Percentiles rank a stretch among this genome's conserved stretches.
These are phyloP conservation scores for Rotaria magnacalcarata DNA, from an alignment of 2,888 invertebrate species.

Conservation along the genomic window DNA sequence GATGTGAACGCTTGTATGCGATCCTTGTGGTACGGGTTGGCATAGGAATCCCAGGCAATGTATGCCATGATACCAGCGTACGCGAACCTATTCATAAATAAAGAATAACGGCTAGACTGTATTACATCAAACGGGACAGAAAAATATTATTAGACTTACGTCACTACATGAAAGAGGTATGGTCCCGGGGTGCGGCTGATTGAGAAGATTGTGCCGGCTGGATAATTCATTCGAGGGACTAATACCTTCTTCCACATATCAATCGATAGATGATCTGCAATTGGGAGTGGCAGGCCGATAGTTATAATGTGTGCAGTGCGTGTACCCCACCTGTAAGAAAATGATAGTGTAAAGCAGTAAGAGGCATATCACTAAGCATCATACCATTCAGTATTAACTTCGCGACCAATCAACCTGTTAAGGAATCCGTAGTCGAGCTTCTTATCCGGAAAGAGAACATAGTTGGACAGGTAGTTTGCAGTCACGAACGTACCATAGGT, in stretches of 20 bases:
- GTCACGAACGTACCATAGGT: background rate
- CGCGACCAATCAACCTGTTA: background rate
- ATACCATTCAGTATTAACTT: constrained; percentile 17
- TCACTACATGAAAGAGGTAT: background rate
- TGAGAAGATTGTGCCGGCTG: background rate
- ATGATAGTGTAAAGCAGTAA: background rate
- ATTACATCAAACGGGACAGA: background rate
- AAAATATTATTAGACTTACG: background rate
- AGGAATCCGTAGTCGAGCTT: background rate
- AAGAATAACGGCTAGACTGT: background rate
- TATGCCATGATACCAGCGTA: background rate
- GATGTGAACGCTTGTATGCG: background rate
- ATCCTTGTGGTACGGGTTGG: background rate
- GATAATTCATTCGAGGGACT: background rate
- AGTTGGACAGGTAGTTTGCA: background rate
- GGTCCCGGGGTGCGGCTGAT: background rate
- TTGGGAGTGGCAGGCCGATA: background rate
- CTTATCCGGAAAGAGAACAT: background rate
- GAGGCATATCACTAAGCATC: background rate
- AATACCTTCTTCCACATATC: background rate
- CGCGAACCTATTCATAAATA: background rate
- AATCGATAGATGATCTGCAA: background rate
- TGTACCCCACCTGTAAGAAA: background rate
- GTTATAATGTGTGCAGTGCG: background rate
- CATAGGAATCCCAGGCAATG: background rate